Percentiles rank a stretch among this genome's conserved stretches.
These are phyloP conservation scores for Tapera naevia DNA, from an alignment of 2,797 vertebrate species.

Conservation along the genomic window DNA sequence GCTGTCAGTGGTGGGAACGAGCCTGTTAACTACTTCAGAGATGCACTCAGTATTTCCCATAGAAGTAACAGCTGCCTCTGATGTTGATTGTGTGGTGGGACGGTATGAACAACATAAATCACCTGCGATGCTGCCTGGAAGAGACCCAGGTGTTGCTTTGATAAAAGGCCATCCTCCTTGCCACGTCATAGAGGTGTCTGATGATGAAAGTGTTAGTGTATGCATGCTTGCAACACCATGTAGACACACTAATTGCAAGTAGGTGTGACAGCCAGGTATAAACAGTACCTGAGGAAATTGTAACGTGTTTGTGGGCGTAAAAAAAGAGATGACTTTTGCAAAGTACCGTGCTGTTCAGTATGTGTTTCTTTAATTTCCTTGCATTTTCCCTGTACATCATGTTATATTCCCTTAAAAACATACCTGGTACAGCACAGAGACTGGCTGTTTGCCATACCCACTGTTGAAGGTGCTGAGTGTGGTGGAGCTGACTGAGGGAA, in stretches of 20 bases:
- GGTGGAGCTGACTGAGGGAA: not conserved
- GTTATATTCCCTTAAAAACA: not conserved
- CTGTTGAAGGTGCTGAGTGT: not conserved
- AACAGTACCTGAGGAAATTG: not conserved
- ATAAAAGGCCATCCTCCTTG: not conserved
- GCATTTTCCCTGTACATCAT: not conserved
- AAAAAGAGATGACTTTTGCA: not conserved
- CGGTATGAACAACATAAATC: not conserved
- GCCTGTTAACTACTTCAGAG: not conserved
- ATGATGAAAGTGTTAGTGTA: not conserved
- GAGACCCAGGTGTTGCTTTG: not conserved
- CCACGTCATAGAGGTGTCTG: not conserved
- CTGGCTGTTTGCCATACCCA: accelerated
- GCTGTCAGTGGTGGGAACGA: not conserved
- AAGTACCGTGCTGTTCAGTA: not conserved
- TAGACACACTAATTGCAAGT: not conserved
- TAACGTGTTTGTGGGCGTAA: not conserved
- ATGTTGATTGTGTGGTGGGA: not conserved
- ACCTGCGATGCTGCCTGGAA: not conserved
- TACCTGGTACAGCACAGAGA: not conserved
- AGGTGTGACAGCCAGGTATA: not conserved
- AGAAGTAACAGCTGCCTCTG: not conserved
- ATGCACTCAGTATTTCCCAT: not conserved
- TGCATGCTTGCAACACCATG: not conserved
- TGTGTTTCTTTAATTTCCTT: not conserved